These are phyloP conservation scores for Plestiodon gilberti DNA, from an alignment of 2,113 vertebrate species.

Conservation along the genomic window DNA sequence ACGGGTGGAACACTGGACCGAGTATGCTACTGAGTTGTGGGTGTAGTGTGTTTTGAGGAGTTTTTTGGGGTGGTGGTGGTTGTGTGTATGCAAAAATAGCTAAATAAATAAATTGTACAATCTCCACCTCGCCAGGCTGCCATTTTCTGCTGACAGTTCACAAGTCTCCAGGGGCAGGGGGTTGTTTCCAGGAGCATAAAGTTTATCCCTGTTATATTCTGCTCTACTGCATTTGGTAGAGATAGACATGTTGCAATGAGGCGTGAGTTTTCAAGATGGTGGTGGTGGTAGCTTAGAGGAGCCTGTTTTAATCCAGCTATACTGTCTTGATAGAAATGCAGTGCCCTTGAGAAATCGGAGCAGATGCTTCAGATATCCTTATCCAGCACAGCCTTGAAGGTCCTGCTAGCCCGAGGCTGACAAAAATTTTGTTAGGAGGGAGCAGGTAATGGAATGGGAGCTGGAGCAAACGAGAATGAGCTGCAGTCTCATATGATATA, in stretches of 20 bases:
- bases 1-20: no score
- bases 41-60: no score
- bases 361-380: neutral
- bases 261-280: neutral
- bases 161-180: no score
- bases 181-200: no score
- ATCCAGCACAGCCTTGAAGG: neutral
- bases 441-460: neutral
- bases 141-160: no score
- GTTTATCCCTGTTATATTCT: neutral
- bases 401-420: neutral
- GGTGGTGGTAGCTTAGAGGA: neutral
- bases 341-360: neutral
- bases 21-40: no score
- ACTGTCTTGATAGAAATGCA: neutral
- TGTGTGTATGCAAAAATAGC: no score
- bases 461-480: neutral
- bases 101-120: no score
- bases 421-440: neutral
- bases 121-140: no score
- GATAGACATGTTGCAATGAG: neutral
- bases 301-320: neutral
- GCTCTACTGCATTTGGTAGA: neutral
- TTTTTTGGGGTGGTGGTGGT: no score
- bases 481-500: no score